Evolutionary conservation across 2,797 vertebrate genomes (phyloP).

Genomic region (Cercopithecus mitis): DNA sequence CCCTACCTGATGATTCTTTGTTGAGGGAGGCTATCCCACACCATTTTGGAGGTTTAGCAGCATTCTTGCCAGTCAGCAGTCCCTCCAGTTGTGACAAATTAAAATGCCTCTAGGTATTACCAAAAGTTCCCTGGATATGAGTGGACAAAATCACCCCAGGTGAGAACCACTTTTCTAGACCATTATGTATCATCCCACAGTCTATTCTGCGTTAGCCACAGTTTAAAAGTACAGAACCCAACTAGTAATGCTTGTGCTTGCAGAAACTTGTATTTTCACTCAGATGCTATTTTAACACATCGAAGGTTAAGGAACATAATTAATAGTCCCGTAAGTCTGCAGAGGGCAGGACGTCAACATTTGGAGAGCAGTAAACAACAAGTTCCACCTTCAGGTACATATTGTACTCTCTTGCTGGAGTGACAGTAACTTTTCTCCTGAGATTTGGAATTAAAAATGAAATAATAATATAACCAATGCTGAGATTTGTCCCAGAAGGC

Average conservation of each 20-base stretch:
- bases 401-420: background rate
- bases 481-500: background rate
- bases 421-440: background rate
- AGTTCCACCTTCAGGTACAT: background rate
- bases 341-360: background rate
- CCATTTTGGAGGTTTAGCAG: background rate
- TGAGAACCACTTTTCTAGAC: background rate
- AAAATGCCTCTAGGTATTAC: background rate
- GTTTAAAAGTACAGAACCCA: background rate
- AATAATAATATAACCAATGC: background rate
- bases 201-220: accelerated
- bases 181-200: background rate
- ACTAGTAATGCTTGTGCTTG: background rate
- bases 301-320: background rate
- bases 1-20: background rate
- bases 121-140: background rate
- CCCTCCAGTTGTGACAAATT: accelerated
- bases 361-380: background rate
- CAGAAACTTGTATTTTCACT: background rate
- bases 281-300: background rate
- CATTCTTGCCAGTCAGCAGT: background rate
- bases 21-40: background rate
- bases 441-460: background rate
- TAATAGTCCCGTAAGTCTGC: background rate
- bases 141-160: background rate